Evolutionary conservation across 37 sponge, comb jelly and placozoan species (phyloP).

Genomic region (Bolinopsis microptera): DNA sequence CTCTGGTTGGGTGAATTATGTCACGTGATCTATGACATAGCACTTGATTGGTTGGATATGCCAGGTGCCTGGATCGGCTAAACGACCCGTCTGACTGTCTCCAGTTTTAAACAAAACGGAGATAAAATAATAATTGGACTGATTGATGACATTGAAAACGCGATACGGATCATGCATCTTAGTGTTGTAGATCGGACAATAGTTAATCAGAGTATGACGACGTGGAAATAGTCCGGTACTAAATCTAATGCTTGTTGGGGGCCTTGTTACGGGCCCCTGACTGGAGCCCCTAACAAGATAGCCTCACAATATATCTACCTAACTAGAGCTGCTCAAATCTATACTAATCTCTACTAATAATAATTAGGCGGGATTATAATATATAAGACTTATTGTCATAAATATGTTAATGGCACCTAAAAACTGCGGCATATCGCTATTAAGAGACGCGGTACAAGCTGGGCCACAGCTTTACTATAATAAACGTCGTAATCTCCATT

Average conservation of each 20-base stretch:
- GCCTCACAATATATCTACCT: too few relatives aligned
- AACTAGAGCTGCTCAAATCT: background rate
- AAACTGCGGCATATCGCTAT: background rate
- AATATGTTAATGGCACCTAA: background rate
- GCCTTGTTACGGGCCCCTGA: background rate
- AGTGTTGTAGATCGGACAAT: background rate
- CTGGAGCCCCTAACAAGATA: background rate
- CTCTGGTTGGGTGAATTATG: background rate
- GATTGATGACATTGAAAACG: slow-evolving; percentile 45
- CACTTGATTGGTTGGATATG: background rate
- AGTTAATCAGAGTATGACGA: slow-evolving; percentile 2
- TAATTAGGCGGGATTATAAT: too few relatives aligned
- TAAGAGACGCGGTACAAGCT: background rate
- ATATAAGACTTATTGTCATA: too few relatives aligned
- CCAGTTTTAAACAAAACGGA: background rate
- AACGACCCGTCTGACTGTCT: slow-evolving; percentile 1
- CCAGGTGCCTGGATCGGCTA: background rate
- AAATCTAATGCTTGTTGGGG: slow-evolving; percentile 46
- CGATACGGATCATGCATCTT: background rate
- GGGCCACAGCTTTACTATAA: background rate
- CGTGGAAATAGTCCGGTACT: background rate
- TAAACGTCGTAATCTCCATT: background rate
- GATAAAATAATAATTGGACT: slow-evolving; percentile 23
- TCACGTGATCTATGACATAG: too few relatives aligned
- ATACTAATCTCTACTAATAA: background rate